A percentile compares a stretch with the other conserved stretches of the same genome.
phyloP scores from a whole-genome alignment of 2,113 vertebrate species.

The Gopherus flavomarginatus region DNA sequence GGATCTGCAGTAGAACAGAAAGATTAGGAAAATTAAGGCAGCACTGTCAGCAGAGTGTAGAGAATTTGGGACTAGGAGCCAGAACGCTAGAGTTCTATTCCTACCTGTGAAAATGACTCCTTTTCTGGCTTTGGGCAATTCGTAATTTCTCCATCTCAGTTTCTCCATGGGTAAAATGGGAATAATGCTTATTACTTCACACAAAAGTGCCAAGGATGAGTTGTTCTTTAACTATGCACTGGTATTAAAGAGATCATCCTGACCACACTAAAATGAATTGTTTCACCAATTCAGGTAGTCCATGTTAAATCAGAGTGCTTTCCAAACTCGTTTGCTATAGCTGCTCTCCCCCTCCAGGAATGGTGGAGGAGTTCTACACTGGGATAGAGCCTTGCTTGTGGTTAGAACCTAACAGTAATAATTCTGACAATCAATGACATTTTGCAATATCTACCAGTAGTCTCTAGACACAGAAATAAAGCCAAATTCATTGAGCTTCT shows the following conservation, averaged over 20 bases:
- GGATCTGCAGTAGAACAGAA: neutral
- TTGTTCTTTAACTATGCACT: neutral
- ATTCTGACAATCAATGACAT: neutral
- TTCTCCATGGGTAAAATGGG: neutral
- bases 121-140: neutral
- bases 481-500: neutral
- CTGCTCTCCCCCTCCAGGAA: neutral
- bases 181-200: neutral
- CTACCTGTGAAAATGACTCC: neutral
- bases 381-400: too few relatives aligned
- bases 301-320: neutral
- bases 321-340: neutral
- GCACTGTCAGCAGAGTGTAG: too few relatives aligned
- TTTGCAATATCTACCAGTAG: neutral
- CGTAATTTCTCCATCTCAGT: neutral
- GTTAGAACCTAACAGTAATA: neutral
- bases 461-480: neutral
- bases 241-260: too few relatives aligned
- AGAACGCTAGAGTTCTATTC: neutral
- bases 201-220: neutral
- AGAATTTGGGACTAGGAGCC: neutral
- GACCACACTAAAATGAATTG: neutral
- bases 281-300: neutral
- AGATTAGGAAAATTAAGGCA: neutral
- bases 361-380: fast-evolving